Base-by-base conservation (phyloP, 1,140 invertebrate genomes). In the Pissodes strobi region DNA sequence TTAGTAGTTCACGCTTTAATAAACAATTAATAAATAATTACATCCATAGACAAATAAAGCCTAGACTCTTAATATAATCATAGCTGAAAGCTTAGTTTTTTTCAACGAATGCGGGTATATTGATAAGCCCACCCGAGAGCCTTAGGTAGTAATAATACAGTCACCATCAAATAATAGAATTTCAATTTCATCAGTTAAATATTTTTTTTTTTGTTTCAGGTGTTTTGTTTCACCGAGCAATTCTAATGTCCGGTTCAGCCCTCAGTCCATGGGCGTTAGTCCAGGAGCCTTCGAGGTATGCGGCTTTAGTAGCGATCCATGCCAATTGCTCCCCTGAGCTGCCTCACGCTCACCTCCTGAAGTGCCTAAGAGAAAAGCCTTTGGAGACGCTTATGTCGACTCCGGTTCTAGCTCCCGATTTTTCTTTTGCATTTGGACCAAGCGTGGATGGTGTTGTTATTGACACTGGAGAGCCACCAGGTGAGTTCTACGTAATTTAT, bases 171-270 rank as follows among this genome's bases (percentile, higher is more conserved):
- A n/a, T n/a, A n/a, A n/a, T n/a, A n/a, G n/a, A n/a, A n/a, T n/a
- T n/a, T n/a, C n/a, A n/a, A n/a, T n/a, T n/a, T n/a, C n/a, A n/a
- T n/a, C n/a, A n/a, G n/a, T n/a, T n/a, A n/a, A n/a, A n/a, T n/a
- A n/a, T n/a, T n/a, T n/a, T n/a, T n/a, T n/a, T 59, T 23, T 49
- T 21, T 38, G 30, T 79, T 84, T 1, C 82, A 94, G 92, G 90
- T 74, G 82, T 91, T 18, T 84, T 98, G 30, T 98, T 98, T 79
- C 93, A 97, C 77, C 88, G 94, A 69, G 93, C 93, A 4, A 89
- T 98, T 56, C 83, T 98, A 19, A 95, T 97, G 91, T 95, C 92
- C 18, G 96, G 96, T 0, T 95, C 95, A 13, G 95, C 95, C 0
- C 83, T 98, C 25, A 93, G 92, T 67, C 93, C 92, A 0, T 97